phyloP scores from a whole-genome alignment of 2,797 vertebrate species.

The Pristis pectinata region DNA sequence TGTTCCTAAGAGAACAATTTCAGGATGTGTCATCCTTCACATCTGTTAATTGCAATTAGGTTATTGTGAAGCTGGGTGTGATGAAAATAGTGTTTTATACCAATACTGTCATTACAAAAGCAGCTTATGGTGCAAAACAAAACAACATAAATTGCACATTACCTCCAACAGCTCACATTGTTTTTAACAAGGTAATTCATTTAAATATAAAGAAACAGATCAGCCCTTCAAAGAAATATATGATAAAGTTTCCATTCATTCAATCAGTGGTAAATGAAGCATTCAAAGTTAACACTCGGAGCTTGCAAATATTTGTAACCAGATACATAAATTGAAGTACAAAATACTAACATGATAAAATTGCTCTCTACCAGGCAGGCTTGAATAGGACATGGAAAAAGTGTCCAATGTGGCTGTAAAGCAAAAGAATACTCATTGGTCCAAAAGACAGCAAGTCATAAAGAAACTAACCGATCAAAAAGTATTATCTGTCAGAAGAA shows the following conservation, averaged over 20 bases:
- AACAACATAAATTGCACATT: constrained; percentile 52
- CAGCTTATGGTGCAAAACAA: constrained; percentile 50
- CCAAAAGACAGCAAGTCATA: not conserved
- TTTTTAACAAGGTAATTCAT: constrained; percentile 32
- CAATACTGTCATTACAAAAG: constrained; percentile 48
- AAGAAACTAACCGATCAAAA: not conserved
- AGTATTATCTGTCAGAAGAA: not conserved
- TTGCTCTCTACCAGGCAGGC: not conserved
- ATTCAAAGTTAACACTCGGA: constrained; percentile 16
- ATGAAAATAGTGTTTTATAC: constrained; percentile 45
- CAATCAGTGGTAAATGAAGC: not conserved
- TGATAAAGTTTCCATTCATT: not conserved
- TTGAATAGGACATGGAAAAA: not conserved
- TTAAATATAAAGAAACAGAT: constrained; percentile 28
- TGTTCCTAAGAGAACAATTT: constrained; percentile 42
- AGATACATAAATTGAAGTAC: not conserved
- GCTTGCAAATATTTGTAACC: not conserved
- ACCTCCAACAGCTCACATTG: constrained; percentile 38
- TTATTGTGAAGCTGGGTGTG: constrained; percentile 42
- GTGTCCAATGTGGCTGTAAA: not conserved
- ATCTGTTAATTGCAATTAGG: constrained; percentile 39
- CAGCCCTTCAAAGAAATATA: not conserved
- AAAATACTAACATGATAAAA: not conserved
- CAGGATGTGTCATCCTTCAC: constrained; percentile 35
- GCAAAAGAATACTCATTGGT: not conserved